Base-by-base conservation (phyloP, 2,113 vertebrate genomes). In the Muntiacus muntjak region DNA sequence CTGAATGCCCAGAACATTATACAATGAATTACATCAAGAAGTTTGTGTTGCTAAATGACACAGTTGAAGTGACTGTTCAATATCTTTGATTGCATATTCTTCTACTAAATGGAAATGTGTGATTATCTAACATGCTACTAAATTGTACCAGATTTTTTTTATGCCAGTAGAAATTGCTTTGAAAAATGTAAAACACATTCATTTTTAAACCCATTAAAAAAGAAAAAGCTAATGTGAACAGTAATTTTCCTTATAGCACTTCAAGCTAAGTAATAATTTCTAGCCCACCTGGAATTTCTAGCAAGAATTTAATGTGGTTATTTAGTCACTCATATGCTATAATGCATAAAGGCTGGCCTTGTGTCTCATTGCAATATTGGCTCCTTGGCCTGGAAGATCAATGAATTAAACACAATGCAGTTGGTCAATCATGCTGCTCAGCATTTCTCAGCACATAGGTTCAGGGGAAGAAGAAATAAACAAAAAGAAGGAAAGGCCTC, bases 231-330 rank as follows among this genome's bases (percentile, higher is more conserved):
- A 95, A 81, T 7, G 55, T 55, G 85, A 93, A 90, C 36, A 86
- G 89, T 88, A 23, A 93, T 95, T 95, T 91, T 89, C 92, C 11
- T 74, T 43, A 78, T n/a, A 76, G 76, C 62, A 88, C 47, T 64
- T 55, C 19, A 28, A 78, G 83, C 45, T 91, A 55, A 88, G 86
- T 55, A 90, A 84, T 54, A 19, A 84, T 74, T 47, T 76, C 71
- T 50, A 91, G 92, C 10, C 86, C 86, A 94, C 26, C n/a, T 58
- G 1, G 30, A 89, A 88, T 60, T 64, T 88, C 91, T 67, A 94
- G 76, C 21, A 74, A 83, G 91, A 81, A 54, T 55, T 26, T 30
- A 47, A 82, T 62, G 64, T 76, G 78, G 57, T 54, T 52, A 62
- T 88, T 71, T 50, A 64, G 82, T 47, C 1, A 1, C 23, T 55